phyloP scores from a whole-genome alignment of 2,888 invertebrate genomes.

The Diogma glabrata region DNA sequence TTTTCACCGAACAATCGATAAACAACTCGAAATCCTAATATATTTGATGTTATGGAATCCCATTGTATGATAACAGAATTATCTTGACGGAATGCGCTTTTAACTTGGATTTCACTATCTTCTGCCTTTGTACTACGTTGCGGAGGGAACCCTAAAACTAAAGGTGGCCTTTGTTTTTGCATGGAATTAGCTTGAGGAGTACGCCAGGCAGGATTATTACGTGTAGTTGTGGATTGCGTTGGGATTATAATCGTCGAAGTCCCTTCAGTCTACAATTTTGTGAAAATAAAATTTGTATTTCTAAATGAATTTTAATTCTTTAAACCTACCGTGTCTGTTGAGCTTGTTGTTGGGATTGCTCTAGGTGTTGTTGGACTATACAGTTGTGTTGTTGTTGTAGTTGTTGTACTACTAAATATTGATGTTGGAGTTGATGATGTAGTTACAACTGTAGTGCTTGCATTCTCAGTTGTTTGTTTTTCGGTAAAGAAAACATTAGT shows the following conservation, averaged over 20 bases:
- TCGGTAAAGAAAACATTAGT: constrained; percentile 25
- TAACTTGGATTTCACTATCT: constrained; percentile 70
- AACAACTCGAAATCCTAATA: constrained; percentile 80
- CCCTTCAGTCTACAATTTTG: no score
- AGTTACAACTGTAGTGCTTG: constrained; percentile 26
- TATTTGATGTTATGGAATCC: constrained; percentile 79
- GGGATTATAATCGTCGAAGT: no score
- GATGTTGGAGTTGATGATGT: constrained; percentile 20
- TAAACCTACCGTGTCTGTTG: not conserved
- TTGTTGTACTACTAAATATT: constrained; percentile 21
- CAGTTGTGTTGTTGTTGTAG: constrained; percentile 15
- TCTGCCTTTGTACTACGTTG: constrained; percentile 52
- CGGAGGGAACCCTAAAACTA: constrained; percentile 59
- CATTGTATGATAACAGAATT: constrained; percentile 83
- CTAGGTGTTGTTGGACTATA: constrained; percentile 16
- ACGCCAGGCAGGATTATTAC: constrained; percentile 37
- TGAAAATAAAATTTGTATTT: no score
- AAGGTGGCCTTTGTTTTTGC: constrained; percentile 47
- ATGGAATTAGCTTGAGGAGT: constrained; percentile 17
- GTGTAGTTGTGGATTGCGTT: constrained; percentile 1
- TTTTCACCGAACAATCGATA: constrained; percentile 83
- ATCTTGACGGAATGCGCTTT: constrained; percentile 71
- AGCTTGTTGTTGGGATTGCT: constrained; percentile 15
- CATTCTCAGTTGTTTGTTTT: constrained; percentile 24
- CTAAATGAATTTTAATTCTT: no score